Conservation (phyloP, 2,888 invertebrate genomes). For the Lepidocyrtoides sp. region DNA sequence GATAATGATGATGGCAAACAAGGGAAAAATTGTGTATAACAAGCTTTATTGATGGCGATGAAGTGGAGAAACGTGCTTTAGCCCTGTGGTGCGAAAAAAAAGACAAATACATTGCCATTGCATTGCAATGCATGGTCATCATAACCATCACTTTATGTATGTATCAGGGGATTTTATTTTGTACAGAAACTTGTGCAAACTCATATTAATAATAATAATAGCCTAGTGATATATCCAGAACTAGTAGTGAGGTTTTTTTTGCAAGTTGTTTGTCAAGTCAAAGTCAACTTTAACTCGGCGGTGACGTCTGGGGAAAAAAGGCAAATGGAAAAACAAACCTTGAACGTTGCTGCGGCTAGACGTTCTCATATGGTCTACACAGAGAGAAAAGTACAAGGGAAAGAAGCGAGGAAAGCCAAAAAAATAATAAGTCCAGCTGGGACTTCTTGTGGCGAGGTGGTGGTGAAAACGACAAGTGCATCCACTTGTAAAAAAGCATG, state of each 20-base stretch:
- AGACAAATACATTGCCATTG: too few species aligned
- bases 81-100: not conserved
- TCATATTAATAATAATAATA: too few species aligned
- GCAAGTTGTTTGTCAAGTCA: slow-evolving; percentile 8
- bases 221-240: too few species aligned
- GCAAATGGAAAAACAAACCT: not conserved
- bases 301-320: not conserved
- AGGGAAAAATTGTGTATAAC: not conserved
- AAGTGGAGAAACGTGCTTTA: slow-evolving; percentile 37
- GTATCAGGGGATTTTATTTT: not conserved
- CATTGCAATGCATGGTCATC: too few species aligned
- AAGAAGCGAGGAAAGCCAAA: not conserved
- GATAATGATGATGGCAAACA: not conserved
- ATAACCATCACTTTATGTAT: not conserved
- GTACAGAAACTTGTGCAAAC: too few species aligned
- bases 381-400: not conserved
- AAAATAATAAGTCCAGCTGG: slow-evolving; percentile 10
- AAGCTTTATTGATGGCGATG: not conserved
- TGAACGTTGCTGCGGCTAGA: not conserved
- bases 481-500: slow-evolving; percentile 64
- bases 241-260: not conserved
- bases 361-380: not conserved
- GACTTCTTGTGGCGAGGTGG: not conserved
- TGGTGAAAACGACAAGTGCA: slow-evolving; percentile 43
- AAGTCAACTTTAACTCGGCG: not conserved